phyloP scores from a whole-genome alignment of 2,888 invertebrate species.

The Epiblema foenella region DNA sequence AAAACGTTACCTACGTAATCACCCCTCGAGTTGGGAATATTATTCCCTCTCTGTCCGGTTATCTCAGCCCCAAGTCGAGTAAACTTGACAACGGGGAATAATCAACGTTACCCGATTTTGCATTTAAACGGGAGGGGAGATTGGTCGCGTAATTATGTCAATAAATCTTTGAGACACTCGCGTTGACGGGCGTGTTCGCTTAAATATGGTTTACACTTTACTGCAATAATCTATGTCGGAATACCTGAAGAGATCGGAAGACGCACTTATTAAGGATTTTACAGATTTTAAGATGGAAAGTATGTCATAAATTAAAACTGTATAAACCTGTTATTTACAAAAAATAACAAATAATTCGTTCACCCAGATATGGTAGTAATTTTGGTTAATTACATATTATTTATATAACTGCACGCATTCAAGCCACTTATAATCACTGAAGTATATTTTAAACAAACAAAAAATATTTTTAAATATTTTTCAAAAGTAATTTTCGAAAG shows the following conservation, averaged over 20 bases:
- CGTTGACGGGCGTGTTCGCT: constrained; percentile 42
- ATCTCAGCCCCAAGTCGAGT: constrained; percentile 48
- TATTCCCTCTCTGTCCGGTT: neutral
- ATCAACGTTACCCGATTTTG: constrained; percentile 47
- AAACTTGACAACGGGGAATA: constrained; percentile 45
- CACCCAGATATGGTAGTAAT: neutral
- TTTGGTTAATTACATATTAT: neutral
- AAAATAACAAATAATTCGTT: no score
- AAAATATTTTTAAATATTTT: constrained; percentile 13
- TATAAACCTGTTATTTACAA: no score
- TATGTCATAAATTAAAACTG: no score
- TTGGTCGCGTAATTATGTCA: constrained; percentile 51
- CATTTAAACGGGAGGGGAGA: constrained; percentile 37
- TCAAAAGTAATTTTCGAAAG: constrained; percentile 31
- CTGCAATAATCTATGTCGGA: neutral
- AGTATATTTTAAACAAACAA: constrained; percentile 9
- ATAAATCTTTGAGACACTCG: constrained; percentile 54
- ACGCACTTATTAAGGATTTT: no score
- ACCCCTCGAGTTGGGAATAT: no score
- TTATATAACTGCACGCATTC: neutral
- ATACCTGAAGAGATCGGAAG: no score
- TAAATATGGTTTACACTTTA: constrained; percentile 7
- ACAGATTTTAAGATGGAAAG: no score
- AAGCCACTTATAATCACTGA: neutral
- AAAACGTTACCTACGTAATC: no score